Base-by-base conservation (phyloP, 2,888 invertebrate genomes). In the Dysmachus trigonus region DNA sequence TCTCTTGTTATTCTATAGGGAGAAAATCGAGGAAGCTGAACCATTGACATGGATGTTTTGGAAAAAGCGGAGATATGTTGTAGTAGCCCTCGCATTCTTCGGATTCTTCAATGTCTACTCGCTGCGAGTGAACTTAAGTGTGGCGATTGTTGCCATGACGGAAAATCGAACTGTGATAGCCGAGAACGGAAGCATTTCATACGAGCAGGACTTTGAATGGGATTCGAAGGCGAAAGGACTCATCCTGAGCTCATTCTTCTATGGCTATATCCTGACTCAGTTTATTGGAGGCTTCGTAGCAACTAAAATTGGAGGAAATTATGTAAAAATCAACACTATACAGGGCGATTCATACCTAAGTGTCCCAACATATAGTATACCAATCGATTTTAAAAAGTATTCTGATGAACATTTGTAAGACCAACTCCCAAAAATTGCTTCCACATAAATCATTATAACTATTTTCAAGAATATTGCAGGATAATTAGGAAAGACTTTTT, bases 141-240 rank as follows among this genome's bases (percentile, higher is more conserved):
- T 98, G 18, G 98, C 97, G 3, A 96, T 98, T 88, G 97, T 98
- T 72, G 97, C 97, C 87, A 98, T 98, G 98, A 97, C 96, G 0
- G 95, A 95, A 89, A 94, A 95, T 31, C 93, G 94, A 87, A 94
- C 94, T 77, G 93, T 94, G 4, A 92, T 93, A 62, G 92, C 94
- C 86, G 94, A 93, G 0, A 94, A 95, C 89, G 96, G 96, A n/a
- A 94, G 94, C 0, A 90, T 93, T 15, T 90, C 91, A 38, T 93
- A 95, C 94, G 92, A 93, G n/a, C 94, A 94, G 88, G 96, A 97
- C 89, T 97, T 97, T 90, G 94, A 95, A 87, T 97, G 97, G 97
- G 95, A 95, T 89, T 94, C 95, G 0, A 94, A 94, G 90, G 94
- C 95, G 53, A 96, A 96, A 91, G 97, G 97, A 0, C 92, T 96